Base-by-base conservation (phyloP, 2,888 invertebrate species). In the Dryomyza anilis region DNA sequence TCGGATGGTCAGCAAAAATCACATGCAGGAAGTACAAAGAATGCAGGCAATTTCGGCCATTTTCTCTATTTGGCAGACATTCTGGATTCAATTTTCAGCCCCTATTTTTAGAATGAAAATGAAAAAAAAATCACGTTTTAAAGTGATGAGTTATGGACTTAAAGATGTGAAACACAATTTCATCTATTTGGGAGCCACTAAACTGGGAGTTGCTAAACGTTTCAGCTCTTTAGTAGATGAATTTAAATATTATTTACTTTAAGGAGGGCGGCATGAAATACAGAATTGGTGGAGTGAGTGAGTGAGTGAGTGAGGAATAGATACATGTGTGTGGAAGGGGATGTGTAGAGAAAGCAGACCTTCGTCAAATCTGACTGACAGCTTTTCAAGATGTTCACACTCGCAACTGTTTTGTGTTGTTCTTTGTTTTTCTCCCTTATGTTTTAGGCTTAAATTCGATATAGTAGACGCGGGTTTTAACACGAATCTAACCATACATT, bases 371-470 rank as follows among this genome's bases (percentile, higher is more conserved):
- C 73, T 73, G 76, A 76, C 74, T 75, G 82, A 80, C 82, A 80
- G 81, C 78, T 77, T 78, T 79, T 79, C 75, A 78, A 79, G 77
- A 79, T 75, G 79, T 79, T 81, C 78, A 76, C 80, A 80, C 76
- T 74, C 8, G 50, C 53, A 36, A 50, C 60, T 50, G 61, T 39
- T 36, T 45, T 30, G 29, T 25, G 33, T 21, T 8, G 36, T 43
- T 43, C 43, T 43, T 16, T 43, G 43, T 43, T 43, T n/a, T 16
- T 19, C 19, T 43, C 5, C 16, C 8, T 16, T 43, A 43, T n/a
- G 43, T 43, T 43, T 43, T 43, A 43, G 43, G 19, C 39, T 53
- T 30, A 33, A 60, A 50, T 60, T 60, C 60, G 60, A 60, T n/a
- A n/a, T n/a, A n/a, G n/a, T n/a, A n/a, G n/a, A n/a, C n/a, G n/a